Base-by-base conservation (phyloP, 2,113 vertebrate species). In the Lepus americanus region DNA sequence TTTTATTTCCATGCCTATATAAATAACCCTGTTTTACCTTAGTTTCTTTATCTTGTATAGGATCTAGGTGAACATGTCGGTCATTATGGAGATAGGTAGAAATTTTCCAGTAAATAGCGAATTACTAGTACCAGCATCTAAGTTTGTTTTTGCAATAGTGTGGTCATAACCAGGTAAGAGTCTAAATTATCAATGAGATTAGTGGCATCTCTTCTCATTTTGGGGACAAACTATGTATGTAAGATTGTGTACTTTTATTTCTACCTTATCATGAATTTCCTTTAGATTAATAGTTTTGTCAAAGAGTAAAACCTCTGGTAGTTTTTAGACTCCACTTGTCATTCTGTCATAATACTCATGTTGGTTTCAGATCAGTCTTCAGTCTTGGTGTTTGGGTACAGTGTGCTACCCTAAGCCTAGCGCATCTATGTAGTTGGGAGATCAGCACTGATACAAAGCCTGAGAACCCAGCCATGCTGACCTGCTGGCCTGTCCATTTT, bases 191-290 rank as follows among this genome's bases (percentile, higher is more conserved):
- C 89, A 36, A 87, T 66, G 39, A 88, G 3, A 66, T 63, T 63
- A 72, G 7, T 72, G 73, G 76, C 0, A 17, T 36, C 55, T 80
- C 25, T 83, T 70, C 29, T 66, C 19, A 23, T 4, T 73, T 90
- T 69, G 74, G n/a, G 14, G 29, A 16, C 64, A 55, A 49, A 6
- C n/a, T 73, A 44, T 29, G 6, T 92, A 31, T 73, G 84, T 89
- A 63, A n/a, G 49, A 53, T 66, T 77, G 6, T 51, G 11, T 86
- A 23, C 63, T 20, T 89, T 96, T 79, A 59, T 91, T 92, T 83
- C 14, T 90, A 49, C 9, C 5, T 14, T 74, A 9, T 79, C 39
- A 78, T 83, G 78, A 79, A 72, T 31, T 84, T 70, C 70, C 12
- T 93, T 89, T 86, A 77, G 27, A 86, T 73, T 20, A 66, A 72